Evolutionary conservation across 2,888 invertebrate species (phyloP).

Genomic region (Apodemia hepburni): DNA sequence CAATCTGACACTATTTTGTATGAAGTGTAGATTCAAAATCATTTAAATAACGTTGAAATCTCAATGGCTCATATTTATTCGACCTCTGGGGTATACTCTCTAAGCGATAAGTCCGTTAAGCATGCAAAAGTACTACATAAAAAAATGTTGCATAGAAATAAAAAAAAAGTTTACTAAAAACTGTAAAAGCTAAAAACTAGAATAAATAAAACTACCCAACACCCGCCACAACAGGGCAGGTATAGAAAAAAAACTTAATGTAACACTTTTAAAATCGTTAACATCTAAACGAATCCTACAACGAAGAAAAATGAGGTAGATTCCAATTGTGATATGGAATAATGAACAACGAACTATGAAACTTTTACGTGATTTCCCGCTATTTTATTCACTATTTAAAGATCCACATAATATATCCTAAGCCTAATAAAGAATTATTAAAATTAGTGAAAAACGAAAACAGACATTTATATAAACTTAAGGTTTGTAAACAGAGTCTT

Average conservation of each 20-base stretch:
- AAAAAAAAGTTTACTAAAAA: constrained; percentile 19
- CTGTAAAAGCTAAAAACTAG: constrained; percentile 22
- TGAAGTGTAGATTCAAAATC: background rate
- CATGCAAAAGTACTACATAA: background rate
- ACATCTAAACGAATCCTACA: constrained; percentile 67
- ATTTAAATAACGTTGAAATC: background rate
- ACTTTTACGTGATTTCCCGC: constrained; percentile 17
- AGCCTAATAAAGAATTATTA: no score
- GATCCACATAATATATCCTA: constrained; percentile 18
- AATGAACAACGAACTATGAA: constrained; percentile 44
- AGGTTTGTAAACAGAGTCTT: no score
- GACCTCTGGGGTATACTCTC: background rate
- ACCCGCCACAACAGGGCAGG: constrained; percentile 39
- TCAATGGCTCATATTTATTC: background rate
- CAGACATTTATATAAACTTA: no score
- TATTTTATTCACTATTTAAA: constrained; percentile 7
- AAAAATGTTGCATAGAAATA: background rate
- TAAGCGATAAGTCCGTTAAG: background rate
- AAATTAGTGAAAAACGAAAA: no score
- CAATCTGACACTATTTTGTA: background rate
- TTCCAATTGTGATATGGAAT: constrained; percentile 76
- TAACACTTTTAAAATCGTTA: constrained; percentile 51
- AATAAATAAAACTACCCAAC: constrained; percentile 35
- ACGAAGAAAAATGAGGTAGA: constrained; percentile 76
- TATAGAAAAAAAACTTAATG: constrained; percentile 41